Evolutionary conservation across 1,140 invertebrate species (phyloP).

Genomic region (Littorina saxatilis): DNA sequence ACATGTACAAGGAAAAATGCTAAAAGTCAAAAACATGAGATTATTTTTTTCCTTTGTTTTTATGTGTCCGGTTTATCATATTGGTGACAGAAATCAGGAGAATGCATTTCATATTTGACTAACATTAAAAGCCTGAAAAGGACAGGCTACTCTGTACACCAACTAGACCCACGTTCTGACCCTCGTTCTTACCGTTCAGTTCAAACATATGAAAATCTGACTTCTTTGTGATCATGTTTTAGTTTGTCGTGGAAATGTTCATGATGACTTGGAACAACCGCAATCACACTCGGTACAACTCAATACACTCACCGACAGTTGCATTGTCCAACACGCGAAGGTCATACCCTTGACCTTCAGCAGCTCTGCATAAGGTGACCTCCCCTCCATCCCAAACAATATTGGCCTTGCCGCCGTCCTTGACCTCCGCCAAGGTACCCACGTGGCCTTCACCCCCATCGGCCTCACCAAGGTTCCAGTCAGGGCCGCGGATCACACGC

Average conservation of each 20-base stretch:
- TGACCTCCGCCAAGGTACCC: slow-evolving; percentile 45
- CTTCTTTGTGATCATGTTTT: not conserved
- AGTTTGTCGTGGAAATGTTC: not conserved
- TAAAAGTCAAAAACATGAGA: too few relatives aligned
- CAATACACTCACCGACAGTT: slow-evolving; percentile 41
- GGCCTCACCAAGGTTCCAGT: slow-evolving; percentile 43
- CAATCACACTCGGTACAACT: too few relatives aligned
- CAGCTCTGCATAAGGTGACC: slow-evolving; percentile 5
- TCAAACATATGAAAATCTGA: too few relatives aligned
- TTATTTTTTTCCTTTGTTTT: too few relatives aligned
- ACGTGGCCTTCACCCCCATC: slow-evolving; percentile 54
- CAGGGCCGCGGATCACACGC: slow-evolving; percentile 50
- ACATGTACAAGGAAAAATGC: too few relatives aligned
- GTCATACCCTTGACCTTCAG: slow-evolving; percentile 15
- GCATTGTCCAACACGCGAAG: slow-evolving; percentile 47
- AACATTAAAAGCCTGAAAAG: too few relatives aligned
- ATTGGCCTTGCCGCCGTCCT: slow-evolving; percentile 43
- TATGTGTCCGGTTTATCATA: too few relatives aligned
- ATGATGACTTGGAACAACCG: not conserved
- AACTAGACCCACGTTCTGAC: too few relatives aligned
- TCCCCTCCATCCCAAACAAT: slow-evolving; percentile 48
- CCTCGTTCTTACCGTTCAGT: too few relatives aligned
- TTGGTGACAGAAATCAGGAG: too few relatives aligned
- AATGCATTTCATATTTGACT: too few relatives aligned
- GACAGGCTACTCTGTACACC: too few relatives aligned